Base-by-base conservation (phyloP, 2,797 vertebrate species). In the Acanthurus lineatus region DNA sequence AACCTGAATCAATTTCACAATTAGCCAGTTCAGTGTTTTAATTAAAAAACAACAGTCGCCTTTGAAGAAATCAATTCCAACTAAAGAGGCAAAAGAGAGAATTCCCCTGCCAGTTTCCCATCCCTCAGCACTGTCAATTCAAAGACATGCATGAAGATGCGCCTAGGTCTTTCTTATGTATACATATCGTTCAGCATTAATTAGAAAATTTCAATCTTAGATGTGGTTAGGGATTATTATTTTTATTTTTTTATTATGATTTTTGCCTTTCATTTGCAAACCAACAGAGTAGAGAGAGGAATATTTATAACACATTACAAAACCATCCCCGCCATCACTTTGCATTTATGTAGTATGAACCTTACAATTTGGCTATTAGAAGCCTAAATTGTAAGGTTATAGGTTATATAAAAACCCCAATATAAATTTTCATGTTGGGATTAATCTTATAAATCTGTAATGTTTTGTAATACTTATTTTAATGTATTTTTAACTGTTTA, bases 1-100 rank as follows among this genome's bases (percentile, higher is more conserved):
- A 88, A 91, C 84, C 86, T 80, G 82, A 92, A 93, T 95, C 93
- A 94, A 94, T 95, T 92, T 87, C 86, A 93, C 94, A 93, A 94
- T 94, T 94, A 95, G 91, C 91, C 85, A 90, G 87, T 91, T 94
- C 90, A 92, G 82, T 90, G 88, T 92, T 94, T 94, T 94, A 93
- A 95, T 94, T 94, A 94, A 93, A 95, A 94, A 93, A 92, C 87
- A 93, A 94, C 92, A 86, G 92, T 89, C 47, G 78, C 88, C 91
- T 94, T 93, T 94, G 92, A 93, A 93, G 89, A 91, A 93, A 94
- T 94, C 91, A 89, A 94, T 94, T 88, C 69, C 77, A 87, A 77
- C 87, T 93, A 88, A 92, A 92, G 89, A 92, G 89, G 78, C 76
- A 76, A 79, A 77, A 77, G 69, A 87, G 70, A 88, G 73, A 89